Base-by-base conservation (phyloP, 2,113 vertebrate genomes). In the Laticauda laticaudata region DNA sequence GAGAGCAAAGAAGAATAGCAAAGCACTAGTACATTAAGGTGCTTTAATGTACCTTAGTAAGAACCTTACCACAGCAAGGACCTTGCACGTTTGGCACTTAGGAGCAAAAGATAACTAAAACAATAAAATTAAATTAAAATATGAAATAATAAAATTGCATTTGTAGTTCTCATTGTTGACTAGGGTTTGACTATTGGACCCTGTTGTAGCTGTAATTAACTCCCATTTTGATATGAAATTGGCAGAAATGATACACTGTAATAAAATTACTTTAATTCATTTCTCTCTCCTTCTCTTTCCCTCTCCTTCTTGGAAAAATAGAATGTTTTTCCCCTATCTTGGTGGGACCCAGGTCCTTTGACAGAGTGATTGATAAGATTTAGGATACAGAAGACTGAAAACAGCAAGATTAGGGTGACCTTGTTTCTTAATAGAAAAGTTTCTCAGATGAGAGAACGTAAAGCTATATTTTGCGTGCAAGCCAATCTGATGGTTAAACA, bases 401-500 rank as follows among this genome's bases (percentile, higher is more conserved):
- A 81, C 75, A 6, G 7, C 75, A 81, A 43, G 75, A 96, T 94
- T 92, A 92, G 75, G 93, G 55, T 95, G 96, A 94, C 96, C 96
- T 96, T 96, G 95, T 92, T 96, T 87, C 92, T 92, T 92, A 92
- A 96, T 94, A 96, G 95, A 93, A 34, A 64, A 2, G 89, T 34
- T 88, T 92, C 75, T 75, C 64, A 86, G 89, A 9, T 90, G 91
- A 92, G 81, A 64, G 89, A 95, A 93, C 34, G 94, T 89, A 39
- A 89, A 45, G 91, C 9, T 96, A 94, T 81, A 93, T 96, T 81
- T 94, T 94, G 34, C 75, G 34, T 94, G 95, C 95, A 97, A 96
- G 91, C 95, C 92, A 93, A 95, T 95, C 95, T 96, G 96, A 95
- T 3, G 90, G 95, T 86, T 97, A 95, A 97, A 94, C 93, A 43